Conservation (phyloP, 1,140 invertebrate species). For the Caenorhabditis tropicalis region DNA sequence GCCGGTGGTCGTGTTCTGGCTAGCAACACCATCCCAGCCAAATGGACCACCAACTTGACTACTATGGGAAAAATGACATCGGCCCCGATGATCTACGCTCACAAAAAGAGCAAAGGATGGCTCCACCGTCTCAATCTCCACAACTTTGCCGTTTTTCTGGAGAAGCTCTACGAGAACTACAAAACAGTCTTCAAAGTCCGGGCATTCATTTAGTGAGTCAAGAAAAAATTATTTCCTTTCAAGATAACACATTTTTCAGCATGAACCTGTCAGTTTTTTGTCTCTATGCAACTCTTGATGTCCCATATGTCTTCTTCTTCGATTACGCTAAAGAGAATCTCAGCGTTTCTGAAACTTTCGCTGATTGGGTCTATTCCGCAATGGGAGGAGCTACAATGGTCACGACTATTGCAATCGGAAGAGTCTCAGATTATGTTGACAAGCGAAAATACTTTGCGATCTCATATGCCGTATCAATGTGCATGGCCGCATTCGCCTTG, state of each 20-base stretch:
- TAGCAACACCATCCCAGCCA: not conserved
- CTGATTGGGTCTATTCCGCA: not conserved
- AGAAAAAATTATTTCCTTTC: not conserved
- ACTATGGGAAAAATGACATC: conserved; percentile 18
- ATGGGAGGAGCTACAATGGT: not conserved
- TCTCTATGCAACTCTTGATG: conserved; percentile 32
- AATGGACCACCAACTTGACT: not conserved
- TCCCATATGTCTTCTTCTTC: conserved; percentile 45
- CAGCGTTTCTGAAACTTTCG: not conserved
- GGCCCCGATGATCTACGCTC: not conserved
- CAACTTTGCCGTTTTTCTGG: not conserved
- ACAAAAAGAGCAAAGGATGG: not conserved
- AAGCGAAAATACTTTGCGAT: not conserved
- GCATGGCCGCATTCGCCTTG: not conserved
- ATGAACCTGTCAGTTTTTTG: not conserved
- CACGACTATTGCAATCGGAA: not conserved
- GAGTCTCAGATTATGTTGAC: not conserved
- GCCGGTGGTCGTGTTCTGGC: not conserved
- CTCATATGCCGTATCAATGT: not conserved
- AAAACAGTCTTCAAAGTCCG: not conserved
- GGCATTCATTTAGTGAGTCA: not conserved
- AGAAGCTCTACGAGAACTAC: not conserved
- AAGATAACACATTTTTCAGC: not conserved
- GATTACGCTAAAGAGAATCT: conserved; percentile 17
- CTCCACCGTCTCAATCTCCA: not conserved